These are phyloP conservation scores for Atherix ibis DNA, from an alignment of 2,888 invertebrate genomes.

Conservation along the genomic window DNA sequence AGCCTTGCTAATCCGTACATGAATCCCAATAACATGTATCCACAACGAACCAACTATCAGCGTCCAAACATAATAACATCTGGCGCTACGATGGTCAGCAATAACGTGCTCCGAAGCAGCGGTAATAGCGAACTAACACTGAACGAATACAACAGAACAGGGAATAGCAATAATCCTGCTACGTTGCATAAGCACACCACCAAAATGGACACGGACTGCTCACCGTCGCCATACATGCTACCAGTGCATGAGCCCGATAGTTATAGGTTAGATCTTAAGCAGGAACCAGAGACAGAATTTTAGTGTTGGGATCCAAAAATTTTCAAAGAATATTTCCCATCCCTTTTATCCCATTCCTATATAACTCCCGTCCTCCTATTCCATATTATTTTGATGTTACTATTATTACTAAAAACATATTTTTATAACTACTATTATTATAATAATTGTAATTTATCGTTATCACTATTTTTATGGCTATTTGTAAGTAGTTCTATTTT, in stretches of 20 bases:
- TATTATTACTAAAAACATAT: too few relatives aligned
- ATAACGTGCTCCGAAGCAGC: constrained; percentile 20
- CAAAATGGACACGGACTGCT: constrained; percentile 21
- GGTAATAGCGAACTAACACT: constrained; percentile 30
- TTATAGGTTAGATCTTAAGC: constrained; percentile 29
- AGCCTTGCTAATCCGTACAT: constrained; percentile 7
- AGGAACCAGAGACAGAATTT: constrained; percentile 32
- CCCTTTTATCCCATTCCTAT: too few relatives aligned
- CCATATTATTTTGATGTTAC: too few relatives aligned
- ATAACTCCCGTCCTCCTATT: too few relatives aligned
- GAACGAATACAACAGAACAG: constrained; percentile 30
- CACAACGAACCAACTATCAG: constrained; percentile 13
- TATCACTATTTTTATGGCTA: too few relatives aligned
- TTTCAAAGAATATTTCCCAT: too few relatives aligned
- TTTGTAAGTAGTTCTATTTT: too few relatives aligned
- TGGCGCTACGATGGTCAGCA: constrained; percentile 13
- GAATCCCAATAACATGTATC: constrained; percentile 9
- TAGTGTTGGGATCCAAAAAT: too few relatives aligned
- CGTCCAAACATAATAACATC: constrained; percentile 16
- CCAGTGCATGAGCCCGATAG: constrained; percentile 20
- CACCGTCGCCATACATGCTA: constrained; percentile 11
- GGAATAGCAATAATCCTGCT: constrained; percentile 15
- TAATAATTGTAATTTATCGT: too few relatives aligned
- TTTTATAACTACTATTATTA: too few relatives aligned
- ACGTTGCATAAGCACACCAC: constrained; percentile 23